These are phyloP conservation scores for Malurus cyaneus DNA, from an alignment of 2,113 vertebrate species.

Conservation along the genomic window DNA sequence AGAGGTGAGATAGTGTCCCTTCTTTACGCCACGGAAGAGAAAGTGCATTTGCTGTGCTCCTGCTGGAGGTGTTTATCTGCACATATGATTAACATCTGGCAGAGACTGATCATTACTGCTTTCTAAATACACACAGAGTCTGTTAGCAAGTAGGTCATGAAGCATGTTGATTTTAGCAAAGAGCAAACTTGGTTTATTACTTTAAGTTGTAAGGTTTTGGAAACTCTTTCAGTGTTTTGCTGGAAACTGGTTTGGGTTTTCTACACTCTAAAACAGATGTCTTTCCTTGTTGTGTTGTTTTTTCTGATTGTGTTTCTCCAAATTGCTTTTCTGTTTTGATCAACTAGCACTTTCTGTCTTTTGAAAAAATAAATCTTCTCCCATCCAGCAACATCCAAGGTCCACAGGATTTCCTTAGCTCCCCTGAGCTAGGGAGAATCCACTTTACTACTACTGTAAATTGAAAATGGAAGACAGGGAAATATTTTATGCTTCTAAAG, in stretches of 20 bases:
- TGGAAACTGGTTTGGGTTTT: neutral
- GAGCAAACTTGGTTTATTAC: neutral
- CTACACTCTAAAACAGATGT: neutral
- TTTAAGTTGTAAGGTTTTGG: neutral
- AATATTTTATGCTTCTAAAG: neutral
- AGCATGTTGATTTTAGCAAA: neutral
- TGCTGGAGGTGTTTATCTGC: neutral
- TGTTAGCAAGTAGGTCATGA: neutral
- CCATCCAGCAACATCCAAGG: neutral
- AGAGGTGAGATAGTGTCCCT: neutral
- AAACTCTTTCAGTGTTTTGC: neutral
- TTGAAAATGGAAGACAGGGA: neutral
- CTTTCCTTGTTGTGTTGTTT: neutral
- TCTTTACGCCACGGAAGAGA: neutral
- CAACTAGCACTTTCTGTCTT: neutral
- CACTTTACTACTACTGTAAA: neutral
- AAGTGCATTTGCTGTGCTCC: neutral
- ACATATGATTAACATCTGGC: neutral
- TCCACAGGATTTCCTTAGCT: neutral
- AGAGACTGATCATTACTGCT: neutral
- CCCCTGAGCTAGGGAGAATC: neutral
- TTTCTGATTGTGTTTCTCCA: neutral
- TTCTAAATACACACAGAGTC: neutral
- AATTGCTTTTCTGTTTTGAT: neutral
- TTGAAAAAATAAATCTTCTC: neutral